A percentile compares a stretch with the other conserved stretches of the same genome.
phyloP scores from a whole-genome alignment of 37 sponge, comb jelly and placozoan genomes.

The Ephydatia muelleri region DNA sequence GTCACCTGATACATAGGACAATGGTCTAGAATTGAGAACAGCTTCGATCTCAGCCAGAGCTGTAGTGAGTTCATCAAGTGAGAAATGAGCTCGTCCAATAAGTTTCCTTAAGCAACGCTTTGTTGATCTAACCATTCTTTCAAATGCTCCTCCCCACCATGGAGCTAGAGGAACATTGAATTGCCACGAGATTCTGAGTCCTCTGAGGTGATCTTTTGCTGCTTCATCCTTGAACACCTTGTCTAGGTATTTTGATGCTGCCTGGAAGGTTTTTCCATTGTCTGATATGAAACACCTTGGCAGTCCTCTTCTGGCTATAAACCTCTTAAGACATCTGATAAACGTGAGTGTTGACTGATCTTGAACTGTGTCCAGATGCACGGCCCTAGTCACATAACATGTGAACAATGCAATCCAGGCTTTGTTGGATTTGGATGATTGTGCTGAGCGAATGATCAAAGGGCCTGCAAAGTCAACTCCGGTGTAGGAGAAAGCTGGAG shows the following conservation, averaged over 20 bases:
- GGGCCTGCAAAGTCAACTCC: slow-evolving; percentile 34
- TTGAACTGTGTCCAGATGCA: slow-evolving; percentile 45
- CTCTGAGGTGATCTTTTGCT: neutral
- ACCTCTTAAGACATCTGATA: slow-evolving; percentile 37
- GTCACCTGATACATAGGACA: slow-evolving; percentile 11
- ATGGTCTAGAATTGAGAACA: slow-evolving; percentile 3
- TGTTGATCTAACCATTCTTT: slow-evolving; percentile 16
- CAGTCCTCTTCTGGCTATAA: slow-evolving; percentile 7
- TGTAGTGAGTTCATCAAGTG: slow-evolving; percentile 16
- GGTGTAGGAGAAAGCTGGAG: slow-evolving; percentile 30
- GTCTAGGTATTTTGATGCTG: slow-evolving; percentile 12
- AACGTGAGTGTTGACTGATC: slow-evolving; percentile 28
- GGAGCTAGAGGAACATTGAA: slow-evolving; percentile 30
- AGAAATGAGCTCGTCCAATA: slow-evolving; percentile 12
- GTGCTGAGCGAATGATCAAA: too few relatives aligned
- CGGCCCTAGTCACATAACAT: slow-evolving; percentile 40
- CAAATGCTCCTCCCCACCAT: slow-evolving; percentile 22
- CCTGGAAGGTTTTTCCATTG: slow-evolving; percentile 19
- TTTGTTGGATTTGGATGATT: slow-evolving; percentile 21
- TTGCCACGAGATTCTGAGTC: neutral
- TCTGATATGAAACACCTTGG: slow-evolving; percentile 17
- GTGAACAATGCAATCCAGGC: slow-evolving; percentile 44
- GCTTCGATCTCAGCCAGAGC: slow-evolving; percentile 19
- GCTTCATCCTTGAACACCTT: slow-evolving; percentile 18
- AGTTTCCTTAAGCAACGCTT: slow-evolving; percentile 17